phyloP scores from a whole-genome alignment of 2,113 vertebrate species.

The Hoplias malabaricus region DNA sequence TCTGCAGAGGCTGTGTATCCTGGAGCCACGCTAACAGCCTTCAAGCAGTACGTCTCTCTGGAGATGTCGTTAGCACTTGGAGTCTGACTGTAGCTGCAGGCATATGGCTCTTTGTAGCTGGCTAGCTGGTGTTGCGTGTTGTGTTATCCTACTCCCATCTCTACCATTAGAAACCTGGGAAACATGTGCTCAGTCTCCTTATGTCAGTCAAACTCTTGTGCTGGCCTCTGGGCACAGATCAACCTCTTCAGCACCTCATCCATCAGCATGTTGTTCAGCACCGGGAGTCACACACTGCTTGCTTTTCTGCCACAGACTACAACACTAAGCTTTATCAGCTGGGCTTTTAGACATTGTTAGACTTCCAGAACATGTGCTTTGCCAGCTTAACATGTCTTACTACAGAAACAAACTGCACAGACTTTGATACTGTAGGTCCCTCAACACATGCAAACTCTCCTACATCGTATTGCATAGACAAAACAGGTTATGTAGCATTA shows the following conservation, averaged over 20 bases:
- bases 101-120: slow-evolving; percentile 51
- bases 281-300: slow-evolving; percentile 30
- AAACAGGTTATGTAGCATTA: no score
- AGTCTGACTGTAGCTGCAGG: slow-evolving; percentile 39
- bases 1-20: slow-evolving; percentile 41
- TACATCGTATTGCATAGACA: no score
- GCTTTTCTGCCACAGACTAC: not conserved
- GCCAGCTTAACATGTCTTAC: not conserved
- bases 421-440: not conserved
- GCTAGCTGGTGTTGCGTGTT: slow-evolving; percentile 40
- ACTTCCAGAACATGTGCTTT: not conserved
- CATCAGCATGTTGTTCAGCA: slow-evolving; percentile 44
- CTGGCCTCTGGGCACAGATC: slow-evolving; percentile 54
- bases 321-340: not conserved
- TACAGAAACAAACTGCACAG: not conserved
- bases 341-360: not conserved
- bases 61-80: slow-evolving; percentile 47
- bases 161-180: slow-evolving; percentile 16
- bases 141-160: slow-evolving; percentile 38
- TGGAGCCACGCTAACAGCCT: slow-evolving; percentile 43
- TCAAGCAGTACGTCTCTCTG: slow-evolving; percentile 53
- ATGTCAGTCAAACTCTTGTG: slow-evolving; percentile 60
- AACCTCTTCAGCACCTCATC: slow-evolving; percentile 41
- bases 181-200: slow-evolving; percentile 43
- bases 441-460: not conserved